These are phyloP conservation scores for Rallus limicola DNA, from an alignment of 2,113 vertebrate species.

Conservation along the genomic window DNA sequence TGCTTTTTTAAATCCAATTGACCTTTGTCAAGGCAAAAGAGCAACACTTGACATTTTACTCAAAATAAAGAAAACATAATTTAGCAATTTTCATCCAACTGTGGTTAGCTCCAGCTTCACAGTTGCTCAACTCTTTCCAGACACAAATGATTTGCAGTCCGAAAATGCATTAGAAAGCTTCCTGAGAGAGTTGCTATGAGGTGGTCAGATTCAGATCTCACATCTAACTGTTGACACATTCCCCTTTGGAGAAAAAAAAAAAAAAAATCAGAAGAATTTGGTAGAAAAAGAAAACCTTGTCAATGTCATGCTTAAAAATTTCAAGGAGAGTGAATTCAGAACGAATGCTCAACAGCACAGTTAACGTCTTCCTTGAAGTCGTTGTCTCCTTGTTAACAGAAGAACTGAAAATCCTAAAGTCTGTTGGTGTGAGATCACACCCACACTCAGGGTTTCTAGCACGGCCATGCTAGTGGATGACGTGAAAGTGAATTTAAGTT, in stretches of 20 bases:
- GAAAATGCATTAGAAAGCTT: constrained; percentile 35
- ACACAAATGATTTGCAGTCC: constrained; percentile 45
- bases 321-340: not conserved
- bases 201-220: not conserved
- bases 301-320: not conserved
- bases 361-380: not conserved
- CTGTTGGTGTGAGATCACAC: not conserved
- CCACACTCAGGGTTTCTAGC: not conserved
- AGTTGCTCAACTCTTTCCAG: constrained; percentile 70
- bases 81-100: constrained; percentile 59
- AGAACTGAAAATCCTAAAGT: not conserved
- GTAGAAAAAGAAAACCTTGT: not conserved
- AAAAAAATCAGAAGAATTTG: not conserved
- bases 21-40: constrained; percentile 73
- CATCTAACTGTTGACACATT: constrained; percentile 36
- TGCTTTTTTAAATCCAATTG: constrained; percentile 41
- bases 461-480: not conserved
- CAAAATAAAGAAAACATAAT: constrained; percentile 71
- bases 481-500: not conserved
- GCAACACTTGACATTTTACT: constrained; percentile 70
- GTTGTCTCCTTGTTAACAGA: not conserved
- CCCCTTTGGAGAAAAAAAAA: not conserved
- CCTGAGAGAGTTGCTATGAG: constrained; percentile 31
- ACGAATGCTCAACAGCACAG: not conserved
- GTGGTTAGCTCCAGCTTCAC: constrained; percentile 11